A percentile compares a stretch with the other conserved stretches of the same genome.
Conservation (phyloP, 2,113 vertebrate species). For the Callocephalon fimbriatum region DNA sequence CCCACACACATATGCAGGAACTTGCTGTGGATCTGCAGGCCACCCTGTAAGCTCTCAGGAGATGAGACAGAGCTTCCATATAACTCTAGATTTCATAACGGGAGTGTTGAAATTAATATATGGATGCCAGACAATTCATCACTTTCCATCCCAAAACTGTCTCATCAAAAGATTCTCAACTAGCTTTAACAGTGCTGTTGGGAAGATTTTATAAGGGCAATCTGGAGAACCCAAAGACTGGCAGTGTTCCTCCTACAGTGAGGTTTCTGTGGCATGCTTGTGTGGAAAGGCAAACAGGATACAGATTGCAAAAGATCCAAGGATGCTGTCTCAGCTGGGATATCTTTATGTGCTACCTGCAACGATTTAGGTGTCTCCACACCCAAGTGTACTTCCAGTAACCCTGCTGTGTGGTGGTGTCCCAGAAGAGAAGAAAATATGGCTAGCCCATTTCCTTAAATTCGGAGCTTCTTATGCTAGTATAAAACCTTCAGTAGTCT, state of each 20-base stretch:
- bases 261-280: background rate
- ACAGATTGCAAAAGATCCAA: background rate
- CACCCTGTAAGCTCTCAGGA: slow-evolving; percentile 51
- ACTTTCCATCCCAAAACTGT: slow-evolving; percentile 1
- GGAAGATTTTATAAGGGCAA: background rate
- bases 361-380: background rate
- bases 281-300: background rate
- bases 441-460: background rate
- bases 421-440: background rate
- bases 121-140: slow-evolving; percentile 35
- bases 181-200: background rate
- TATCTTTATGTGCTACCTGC: background rate
- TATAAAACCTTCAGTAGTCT: background rate
- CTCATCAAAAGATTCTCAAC: slow-evolving; percentile 5
- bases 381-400: background rate
- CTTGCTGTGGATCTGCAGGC: slow-evolving; percentile 14
- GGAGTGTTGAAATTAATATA: slow-evolving; percentile 47
- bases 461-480: background rate
- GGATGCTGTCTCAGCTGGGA: background rate
- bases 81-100: slow-evolving; percentile 24
- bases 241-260: background rate
- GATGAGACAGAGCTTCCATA: slow-evolving; percentile 12
- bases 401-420: fast-evolving
- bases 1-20: background rate
- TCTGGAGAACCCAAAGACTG: background rate